These are phyloP conservation scores for Muscicapa adusta DNA, from an alignment of 2,113 vertebrate species.

Conservation along the genomic window DNA sequence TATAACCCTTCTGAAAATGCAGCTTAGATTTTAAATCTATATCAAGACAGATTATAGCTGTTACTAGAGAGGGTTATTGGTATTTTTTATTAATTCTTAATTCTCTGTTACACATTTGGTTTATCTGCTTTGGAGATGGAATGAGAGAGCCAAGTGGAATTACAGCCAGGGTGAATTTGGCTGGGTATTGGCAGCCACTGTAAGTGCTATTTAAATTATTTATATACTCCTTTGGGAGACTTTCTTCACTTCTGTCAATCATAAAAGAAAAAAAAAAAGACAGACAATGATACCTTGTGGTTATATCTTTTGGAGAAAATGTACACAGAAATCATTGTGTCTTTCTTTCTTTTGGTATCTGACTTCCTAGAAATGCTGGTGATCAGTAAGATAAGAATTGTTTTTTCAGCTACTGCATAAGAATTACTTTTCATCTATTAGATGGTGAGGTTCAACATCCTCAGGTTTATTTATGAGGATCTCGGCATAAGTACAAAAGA, in stretches of 20 bases:
- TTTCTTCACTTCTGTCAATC: constrained; percentile 11
- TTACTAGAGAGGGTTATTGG: neutral
- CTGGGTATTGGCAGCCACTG: neutral
- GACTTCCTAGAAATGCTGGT: neutral
- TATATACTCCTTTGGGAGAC: neutral
- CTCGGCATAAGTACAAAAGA: neutral
- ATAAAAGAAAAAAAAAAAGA: neutral
- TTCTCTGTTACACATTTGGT: neutral
- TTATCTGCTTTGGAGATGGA: neutral
- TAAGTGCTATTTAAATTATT: constrained; percentile 27
- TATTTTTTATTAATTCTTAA: neutral
- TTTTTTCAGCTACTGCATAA: neutral
- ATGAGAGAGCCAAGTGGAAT: neutral
- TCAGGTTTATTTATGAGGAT: neutral
- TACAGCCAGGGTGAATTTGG: neutral
- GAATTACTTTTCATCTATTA: neutral
- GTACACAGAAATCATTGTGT: neutral
- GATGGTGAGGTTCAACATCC: neutral
- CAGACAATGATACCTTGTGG: neutral
- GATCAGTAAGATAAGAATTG: neutral
- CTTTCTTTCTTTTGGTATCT: neutral
- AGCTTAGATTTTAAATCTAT: neutral
- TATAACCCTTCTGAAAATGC: neutral
- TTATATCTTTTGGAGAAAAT: neutral
- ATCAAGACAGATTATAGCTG: neutral